A percentile compares a stretch with the other conserved stretches of the same genome.
phyloP scores from a whole-genome alignment of 2,888 invertebrate genomes.

The Sisyra nigra region DNA sequence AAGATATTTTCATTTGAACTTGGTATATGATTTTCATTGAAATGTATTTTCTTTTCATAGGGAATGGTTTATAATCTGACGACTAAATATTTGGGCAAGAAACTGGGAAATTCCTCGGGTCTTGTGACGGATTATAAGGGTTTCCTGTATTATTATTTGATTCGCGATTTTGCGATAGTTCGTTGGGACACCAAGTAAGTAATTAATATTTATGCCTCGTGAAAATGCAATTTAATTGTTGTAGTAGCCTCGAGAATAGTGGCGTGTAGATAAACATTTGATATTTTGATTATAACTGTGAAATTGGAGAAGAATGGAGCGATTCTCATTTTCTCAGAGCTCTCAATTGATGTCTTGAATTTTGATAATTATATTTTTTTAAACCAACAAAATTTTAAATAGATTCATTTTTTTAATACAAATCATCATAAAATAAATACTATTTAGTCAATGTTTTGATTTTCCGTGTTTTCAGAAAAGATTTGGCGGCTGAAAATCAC shows the following conservation, averaged over 20 bases:
- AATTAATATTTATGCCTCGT: neutral
- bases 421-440: too few species aligned
- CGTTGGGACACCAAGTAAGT: conserved; percentile 28
- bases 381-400: too few species aligned
- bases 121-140: conserved; percentile 25
- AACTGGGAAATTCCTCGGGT: conserved; percentile 27
- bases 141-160: conserved; percentile 29
- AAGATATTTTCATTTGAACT: too few species aligned
- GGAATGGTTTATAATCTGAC: conserved; percentile 13
- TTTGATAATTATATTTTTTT: too few species aligned
- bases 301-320: neutral
- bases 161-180: conserved; percentile 27
- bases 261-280: too few species aligned
- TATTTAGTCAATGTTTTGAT: too few species aligned
- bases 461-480: conserved; percentile 20
- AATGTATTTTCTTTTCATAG: conserved; percentile 10
- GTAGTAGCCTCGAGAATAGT: neutral
- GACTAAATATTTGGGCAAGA: conserved; percentile 21
- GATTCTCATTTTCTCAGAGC: too few species aligned
- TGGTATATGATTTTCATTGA: too few species aligned
- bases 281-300: neutral
- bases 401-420: too few species aligned
- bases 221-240: conserved; percentile 1
- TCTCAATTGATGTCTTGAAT: too few species aligned
- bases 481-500: conserved; percentile 22